phyloP scores from a whole-genome alignment of 2,113 vertebrate species.

The Salvelinus namaycush region DNA sequence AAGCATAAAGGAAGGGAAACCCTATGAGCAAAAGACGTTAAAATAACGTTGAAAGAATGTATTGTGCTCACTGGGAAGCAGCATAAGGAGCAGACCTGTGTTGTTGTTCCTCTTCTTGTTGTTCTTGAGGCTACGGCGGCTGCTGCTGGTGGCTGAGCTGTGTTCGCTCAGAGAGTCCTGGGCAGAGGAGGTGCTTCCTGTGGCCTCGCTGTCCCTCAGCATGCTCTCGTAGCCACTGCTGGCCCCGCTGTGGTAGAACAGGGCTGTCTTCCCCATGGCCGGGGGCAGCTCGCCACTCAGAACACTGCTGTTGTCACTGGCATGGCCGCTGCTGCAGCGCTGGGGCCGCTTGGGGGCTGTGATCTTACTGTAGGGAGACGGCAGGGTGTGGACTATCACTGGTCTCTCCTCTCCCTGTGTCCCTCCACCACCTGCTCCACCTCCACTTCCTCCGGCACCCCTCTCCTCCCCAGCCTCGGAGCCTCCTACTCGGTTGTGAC shows the following conservation, averaged over 20 bases:
- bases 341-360: slow-evolving; percentile 91
- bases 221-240: slow-evolving; percentile 98
- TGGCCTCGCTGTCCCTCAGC: slow-evolving; percentile 95
- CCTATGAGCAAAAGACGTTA: no score
- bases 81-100: background rate
- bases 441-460: slow-evolving; percentile 64
- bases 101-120: slow-evolving; percentile 65
- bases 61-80: no score
- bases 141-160: no score
- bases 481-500: slow-evolving; percentile 31
- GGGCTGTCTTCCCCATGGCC: slow-evolving; percentile 94
- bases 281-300: slow-evolving; percentile 93
- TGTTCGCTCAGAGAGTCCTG: slow-evolving; percentile 89
- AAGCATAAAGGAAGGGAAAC: no score
- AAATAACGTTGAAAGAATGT: no score
- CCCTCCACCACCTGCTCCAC: slow-evolving; percentile 74
- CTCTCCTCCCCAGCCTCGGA: slow-evolving; percentile 82
- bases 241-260: slow-evolving; percentile 90
- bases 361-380: slow-evolving; percentile 96
- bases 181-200: slow-evolving; percentile 91
- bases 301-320: slow-evolving; percentile 96
- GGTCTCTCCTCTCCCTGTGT: slow-evolving; percentile 74
- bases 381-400: slow-evolving; percentile 71
- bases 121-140: background rate
- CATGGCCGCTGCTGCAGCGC: slow-evolving; percentile 93